These are phyloP conservation scores for Hetaerina americana DNA, from an alignment of 1,140 invertebrate species.

Conservation along the genomic window DNA sequence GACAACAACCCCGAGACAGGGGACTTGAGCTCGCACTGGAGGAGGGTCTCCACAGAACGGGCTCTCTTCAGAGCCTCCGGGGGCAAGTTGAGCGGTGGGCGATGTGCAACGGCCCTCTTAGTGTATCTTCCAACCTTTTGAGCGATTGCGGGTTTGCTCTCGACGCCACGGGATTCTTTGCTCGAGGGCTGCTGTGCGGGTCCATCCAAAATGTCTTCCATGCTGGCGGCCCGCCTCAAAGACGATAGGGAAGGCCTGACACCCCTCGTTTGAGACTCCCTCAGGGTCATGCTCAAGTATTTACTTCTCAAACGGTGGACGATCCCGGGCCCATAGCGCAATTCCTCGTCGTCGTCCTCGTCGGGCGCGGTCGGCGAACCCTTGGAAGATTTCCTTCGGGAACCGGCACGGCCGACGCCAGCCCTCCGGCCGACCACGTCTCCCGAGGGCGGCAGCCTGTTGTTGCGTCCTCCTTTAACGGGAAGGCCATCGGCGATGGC, in stretches of 20 bases:
- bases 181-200: constrained; percentile 5
- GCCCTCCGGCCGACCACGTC: neutral
- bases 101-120: constrained; percentile 10
- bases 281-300: constrained; percentile 64
- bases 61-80: constrained; percentile 59
- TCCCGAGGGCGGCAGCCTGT: neutral
- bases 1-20: constrained; percentile 2
- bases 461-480: neutral
- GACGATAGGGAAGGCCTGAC: constrained; percentile 45
- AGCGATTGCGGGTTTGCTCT: neutral
- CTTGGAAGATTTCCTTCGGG: neutral
- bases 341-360: constrained; percentile 41
- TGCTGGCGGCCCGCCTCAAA: constrained; percentile 62
- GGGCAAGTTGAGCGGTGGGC: neutral
- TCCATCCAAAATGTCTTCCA: constrained; percentile 71
- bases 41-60: constrained; percentile 65
- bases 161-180: neutral
- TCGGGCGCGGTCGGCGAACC: neutral
- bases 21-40: constrained; percentile 34
- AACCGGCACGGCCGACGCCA: neutral
- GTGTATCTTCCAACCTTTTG: constrained; percentile 3
- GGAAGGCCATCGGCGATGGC: neutral
- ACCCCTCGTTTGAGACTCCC: constrained; percentile 41
- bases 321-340: constrained; percentile 83
- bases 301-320: constrained; percentile 73